Evolutionary conservation across 2,888 invertebrate species (phyloP).

Genomic region (Drosophila bunnanda): DNA sequence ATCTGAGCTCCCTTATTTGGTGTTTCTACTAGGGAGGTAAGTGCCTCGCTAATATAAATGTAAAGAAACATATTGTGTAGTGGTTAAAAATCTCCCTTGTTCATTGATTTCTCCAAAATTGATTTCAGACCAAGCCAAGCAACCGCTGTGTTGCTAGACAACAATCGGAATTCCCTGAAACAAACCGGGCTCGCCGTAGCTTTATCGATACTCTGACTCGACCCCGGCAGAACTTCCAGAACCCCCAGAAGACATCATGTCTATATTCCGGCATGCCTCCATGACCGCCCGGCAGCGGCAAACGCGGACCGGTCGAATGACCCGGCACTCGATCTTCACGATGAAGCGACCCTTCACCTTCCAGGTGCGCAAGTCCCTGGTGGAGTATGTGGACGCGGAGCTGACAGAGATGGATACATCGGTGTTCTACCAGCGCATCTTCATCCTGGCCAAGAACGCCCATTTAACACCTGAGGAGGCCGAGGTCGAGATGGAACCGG

Average conservation of each 20-base stretch:
- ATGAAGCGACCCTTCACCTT: slow-evolving; percentile 55
- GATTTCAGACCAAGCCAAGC: slow-evolving; percentile 20
- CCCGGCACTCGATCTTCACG: slow-evolving; percentile 42
- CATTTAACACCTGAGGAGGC: slow-evolving; percentile 10
- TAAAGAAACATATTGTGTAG: too few species aligned
- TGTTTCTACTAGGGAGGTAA: neutral
- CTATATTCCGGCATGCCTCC: slow-evolving; percentile 1
- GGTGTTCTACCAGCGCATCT: slow-evolving; percentile 79
- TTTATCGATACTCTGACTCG: slow-evolving; percentile 28
- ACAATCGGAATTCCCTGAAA: slow-evolving; percentile 18
- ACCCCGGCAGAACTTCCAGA: neutral
- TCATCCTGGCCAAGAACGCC: slow-evolving; percentile 68
- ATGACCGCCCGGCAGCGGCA: slow-evolving; percentile 23
- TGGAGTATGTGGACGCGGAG: slow-evolving; percentile 71
- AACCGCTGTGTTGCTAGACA: slow-evolving; percentile 35
- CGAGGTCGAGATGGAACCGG: neutral
- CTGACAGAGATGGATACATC: slow-evolving; percentile 60
- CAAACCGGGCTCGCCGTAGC: slow-evolving; percentile 11
- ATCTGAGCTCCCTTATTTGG: neutral
- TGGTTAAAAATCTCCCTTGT: too few species aligned
- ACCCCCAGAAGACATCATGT: neutral
- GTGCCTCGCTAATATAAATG: too few species aligned
- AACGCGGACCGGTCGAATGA: slow-evolving; percentile 1
- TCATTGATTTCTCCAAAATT: slow-evolving; percentile 4
- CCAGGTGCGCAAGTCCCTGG: slow-evolving; percentile 72